Conservation (phyloP, 2,888 invertebrate species). For the Osmoderma eremita region DNA sequence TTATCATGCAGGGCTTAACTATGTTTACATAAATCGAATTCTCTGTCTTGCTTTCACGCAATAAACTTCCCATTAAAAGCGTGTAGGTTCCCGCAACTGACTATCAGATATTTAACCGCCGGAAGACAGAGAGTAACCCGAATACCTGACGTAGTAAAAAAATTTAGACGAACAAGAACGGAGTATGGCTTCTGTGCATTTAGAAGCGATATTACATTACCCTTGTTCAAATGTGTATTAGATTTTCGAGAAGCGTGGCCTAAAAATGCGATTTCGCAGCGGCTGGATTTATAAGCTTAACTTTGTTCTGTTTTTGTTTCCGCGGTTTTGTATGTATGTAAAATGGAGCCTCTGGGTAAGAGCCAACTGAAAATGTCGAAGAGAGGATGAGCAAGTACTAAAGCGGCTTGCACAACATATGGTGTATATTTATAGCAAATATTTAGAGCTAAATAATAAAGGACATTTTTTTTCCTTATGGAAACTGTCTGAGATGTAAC, state of each 20-base stretch:
- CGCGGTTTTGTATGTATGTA: slow-evolving; percentile 33
- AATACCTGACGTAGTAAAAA: slow-evolving; percentile 1
- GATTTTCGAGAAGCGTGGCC: slow-evolving; percentile 52
- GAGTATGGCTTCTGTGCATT: slow-evolving; percentile 47
- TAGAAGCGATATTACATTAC: slow-evolving; percentile 54
- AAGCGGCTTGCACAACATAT: too few relatives aligned
- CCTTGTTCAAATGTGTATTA: slow-evolving; percentile 55
- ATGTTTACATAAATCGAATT: slow-evolving; percentile 54
- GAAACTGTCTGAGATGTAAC: too few relatives aligned
- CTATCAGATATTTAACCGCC: slow-evolving; percentile 4
- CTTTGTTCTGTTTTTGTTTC: slow-evolving; percentile 48
- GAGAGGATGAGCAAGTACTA: background rate
- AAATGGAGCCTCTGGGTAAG: background rate
- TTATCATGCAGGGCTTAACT: too few relatives aligned
- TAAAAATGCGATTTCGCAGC: slow-evolving; percentile 51
- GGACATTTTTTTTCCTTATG: too few relatives aligned
- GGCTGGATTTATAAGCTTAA: slow-evolving; percentile 49
- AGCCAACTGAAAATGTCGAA: background rate
- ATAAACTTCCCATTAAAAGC: slow-evolving; percentile 40
- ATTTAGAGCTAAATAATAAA: too few relatives aligned
- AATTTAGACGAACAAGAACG: background rate
- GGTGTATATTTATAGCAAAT: too few relatives aligned
- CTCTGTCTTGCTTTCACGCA: slow-evolving; percentile 31
- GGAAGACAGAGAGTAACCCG: slow-evolving; percentile 1
- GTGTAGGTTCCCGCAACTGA: slow-evolving; percentile 32